Percentiles rank a stretch among this genome's conserved stretches.
Evolutionary conservation across 2,888 invertebrate species (phyloP).

Genomic region (Plemyria rubiginata): DNA sequence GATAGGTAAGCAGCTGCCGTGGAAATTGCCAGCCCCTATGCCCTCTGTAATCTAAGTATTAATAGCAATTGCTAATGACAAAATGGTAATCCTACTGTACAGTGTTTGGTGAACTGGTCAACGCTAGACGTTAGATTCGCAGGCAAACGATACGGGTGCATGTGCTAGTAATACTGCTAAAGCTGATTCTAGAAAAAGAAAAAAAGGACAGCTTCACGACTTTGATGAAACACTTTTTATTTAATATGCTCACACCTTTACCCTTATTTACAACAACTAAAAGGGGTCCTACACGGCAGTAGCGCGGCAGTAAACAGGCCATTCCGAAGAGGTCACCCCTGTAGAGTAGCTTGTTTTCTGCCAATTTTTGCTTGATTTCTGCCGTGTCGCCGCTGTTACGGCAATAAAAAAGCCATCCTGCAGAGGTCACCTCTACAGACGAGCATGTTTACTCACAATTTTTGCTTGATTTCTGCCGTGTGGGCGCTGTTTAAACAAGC

Average conservation of each 20-base stretch:
- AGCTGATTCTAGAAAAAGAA: conserved; percentile 5
- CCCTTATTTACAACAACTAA: conserved; percentile 26
- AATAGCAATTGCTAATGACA: conserved; percentile 81
- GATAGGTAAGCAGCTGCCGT: conserved; percentile 74
- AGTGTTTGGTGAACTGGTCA: conserved; percentile 73
- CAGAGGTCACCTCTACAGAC: no score
- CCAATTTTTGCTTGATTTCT: no score
- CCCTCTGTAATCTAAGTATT: conserved; percentile 78
- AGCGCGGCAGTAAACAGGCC: no score
- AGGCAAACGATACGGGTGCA: conserved; percentile 73
- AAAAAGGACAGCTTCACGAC: no score
- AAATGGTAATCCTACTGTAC: conserved; percentile 67
- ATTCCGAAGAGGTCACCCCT: no score
- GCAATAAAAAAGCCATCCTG: no score
- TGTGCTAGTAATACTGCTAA: conserved; percentile 50
- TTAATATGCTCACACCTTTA: conserved; percentile 27
- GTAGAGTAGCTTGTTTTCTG: no score
- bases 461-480: no score
- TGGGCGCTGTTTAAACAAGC: no score
- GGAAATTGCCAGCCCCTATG: conserved; percentile 83
- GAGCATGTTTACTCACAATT: no score
- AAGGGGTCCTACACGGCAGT: no score
- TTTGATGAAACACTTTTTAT: conserved; percentile 18
- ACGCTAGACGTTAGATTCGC: conserved; percentile 73
- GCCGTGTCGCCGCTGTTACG: no score